Evolutionary conservation across 2,113 vertebrate genomes (phyloP), one percentile per base, ranked within the genome.

Genomic region (Larimichthys polyactis): DNA sequence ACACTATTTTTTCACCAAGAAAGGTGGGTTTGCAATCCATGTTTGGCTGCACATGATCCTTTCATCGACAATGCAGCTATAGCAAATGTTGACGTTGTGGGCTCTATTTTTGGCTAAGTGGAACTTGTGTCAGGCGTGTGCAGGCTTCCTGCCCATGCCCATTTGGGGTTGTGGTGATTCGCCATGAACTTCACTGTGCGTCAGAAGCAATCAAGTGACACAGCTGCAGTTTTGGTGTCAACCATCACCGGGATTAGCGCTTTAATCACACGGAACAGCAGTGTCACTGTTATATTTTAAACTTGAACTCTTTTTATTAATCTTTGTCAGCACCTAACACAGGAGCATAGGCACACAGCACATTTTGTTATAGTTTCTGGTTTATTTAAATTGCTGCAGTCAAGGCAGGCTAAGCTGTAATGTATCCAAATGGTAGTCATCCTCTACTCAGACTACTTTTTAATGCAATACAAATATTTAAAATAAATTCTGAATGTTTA

Each of bases 161-260:
- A 12, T 73, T 73, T 70, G 46, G 36, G 67, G 16, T 71, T 62
- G 46, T 76, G 59, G 19, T 29, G 58, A 64, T 71, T 75, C 22
- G 0, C 65, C 36, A 20, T 77, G 64, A 79, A 79, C 75, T 75
- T 69, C 58, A 49, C 60, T 70, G 46, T 83, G 68, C 54, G 64
- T 74, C 64, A 70, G 59, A 71, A 40, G 73, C 46, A 64, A 72
- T 80, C 40, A 75, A 86, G 71, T 78, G 62, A 77, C 75, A 85
- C 75, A 44, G 48, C n/a, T 57, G 55, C 69, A 80, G 72, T 82
- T 84, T 73, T 82, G 57, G 58, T 80, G 78, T 82, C 81, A 57
- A 58, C 64, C 24, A 48, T 79, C 63, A 63, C 64, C 6, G 5
- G 66, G 46, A 79, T 83, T 36, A 71, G 59, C 1, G 7, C 75